Conservation (phyloP, 2,113 vertebrate species). For the Aegithalos caudatus region DNA sequence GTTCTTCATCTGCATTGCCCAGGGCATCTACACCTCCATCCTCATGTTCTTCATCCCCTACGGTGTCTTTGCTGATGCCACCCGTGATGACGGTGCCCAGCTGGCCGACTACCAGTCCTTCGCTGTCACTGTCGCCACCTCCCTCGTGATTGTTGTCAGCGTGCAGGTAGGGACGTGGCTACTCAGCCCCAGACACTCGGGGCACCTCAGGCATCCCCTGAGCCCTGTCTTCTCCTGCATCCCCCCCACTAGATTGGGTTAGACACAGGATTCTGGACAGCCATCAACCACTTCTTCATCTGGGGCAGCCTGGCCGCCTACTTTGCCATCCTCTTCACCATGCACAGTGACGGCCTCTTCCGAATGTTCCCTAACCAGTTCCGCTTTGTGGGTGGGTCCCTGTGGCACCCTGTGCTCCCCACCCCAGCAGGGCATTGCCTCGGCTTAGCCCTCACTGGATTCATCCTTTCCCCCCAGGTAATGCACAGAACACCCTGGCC, state of each 20-base stretch:
- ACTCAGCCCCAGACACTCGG: rapidly evolving
- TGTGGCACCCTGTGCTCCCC: rapidly evolving
- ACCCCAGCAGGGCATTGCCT: background rate
- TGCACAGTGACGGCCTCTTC: constrained; percentile 91
- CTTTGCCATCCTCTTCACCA: constrained; percentile 88
- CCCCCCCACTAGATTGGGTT: constrained; percentile 80
- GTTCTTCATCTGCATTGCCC: constrained; percentile 96
- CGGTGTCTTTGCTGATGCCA: constrained; percentile 78
- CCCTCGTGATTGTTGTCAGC: constrained; percentile 91
- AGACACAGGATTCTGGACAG: constrained; percentile 93
- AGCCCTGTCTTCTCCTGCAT: background rate
- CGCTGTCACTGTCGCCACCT: constrained; percentile 90
- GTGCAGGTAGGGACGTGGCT: constrained; percentile 77
- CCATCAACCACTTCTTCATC: constrained; percentile 95
- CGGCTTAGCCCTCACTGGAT: rapidly evolving
- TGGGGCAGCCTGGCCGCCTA: constrained; percentile 90
- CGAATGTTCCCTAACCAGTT: constrained; percentile 92
- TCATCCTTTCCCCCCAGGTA: constrained; percentile 66
- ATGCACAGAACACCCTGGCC: constrained; percentile 85
- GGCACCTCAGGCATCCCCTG: background rate
- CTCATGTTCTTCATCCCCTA: constrained; percentile 94
- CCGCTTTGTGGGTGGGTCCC: constrained; percentile 87
- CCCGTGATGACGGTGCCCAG: constrained; percentile 81
- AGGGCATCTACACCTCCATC: constrained; percentile 93
- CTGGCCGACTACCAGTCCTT: constrained; percentile 95